Evolutionary conservation across 2,113 vertebrate genomes (phyloP), one percentile per base, ranked within the genome.

Genomic region (Otis tarda): DNA sequence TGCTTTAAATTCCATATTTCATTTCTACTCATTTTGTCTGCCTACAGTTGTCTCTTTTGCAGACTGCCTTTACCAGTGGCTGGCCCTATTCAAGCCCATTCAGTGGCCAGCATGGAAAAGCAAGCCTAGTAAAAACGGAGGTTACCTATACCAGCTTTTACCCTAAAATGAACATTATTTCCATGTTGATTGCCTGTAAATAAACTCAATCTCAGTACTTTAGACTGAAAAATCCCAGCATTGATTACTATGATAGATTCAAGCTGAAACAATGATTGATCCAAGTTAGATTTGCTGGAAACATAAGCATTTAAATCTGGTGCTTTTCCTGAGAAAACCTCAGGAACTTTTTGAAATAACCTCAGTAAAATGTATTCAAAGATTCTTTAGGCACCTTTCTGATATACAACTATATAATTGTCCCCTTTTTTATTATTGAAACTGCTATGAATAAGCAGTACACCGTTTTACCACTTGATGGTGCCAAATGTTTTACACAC

Each of bases 401-500:
- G 49, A 65, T 10, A 59, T 3, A 8, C 9, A 50, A 14, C 28
- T 14, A 6, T 2, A 4, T 4, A 9, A 59, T 13, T 47, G 25
- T 15, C 41, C 28, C 12, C 8, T n/a, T 74, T 59, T 59, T 37
- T 35, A 69, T 41, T 39, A 17, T 8, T 20, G 12, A 76, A 63
- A 33, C 15, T 28, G 33, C n/a, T 33, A 22, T 9, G 37, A 64
- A 91, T 33, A 28, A 80, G 94, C 87, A 94, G 47, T 97, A 43
- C 59, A 71, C 25, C 2, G 1, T 65, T 94, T 91, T 55, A 96
- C 96, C 97, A 97, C 97, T 85, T 96, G 98, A 89, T 77, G 96
- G 96, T 87, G 64, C 93, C 80, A 97, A 92, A 93, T 55, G 56
- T 15, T 94, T 56, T 86, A 92, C 49, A 33, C 55, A 39, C 28